Conservation (phyloP, 2,797 vertebrate genomes). For the Coregonus ussuriensis region DNA sequence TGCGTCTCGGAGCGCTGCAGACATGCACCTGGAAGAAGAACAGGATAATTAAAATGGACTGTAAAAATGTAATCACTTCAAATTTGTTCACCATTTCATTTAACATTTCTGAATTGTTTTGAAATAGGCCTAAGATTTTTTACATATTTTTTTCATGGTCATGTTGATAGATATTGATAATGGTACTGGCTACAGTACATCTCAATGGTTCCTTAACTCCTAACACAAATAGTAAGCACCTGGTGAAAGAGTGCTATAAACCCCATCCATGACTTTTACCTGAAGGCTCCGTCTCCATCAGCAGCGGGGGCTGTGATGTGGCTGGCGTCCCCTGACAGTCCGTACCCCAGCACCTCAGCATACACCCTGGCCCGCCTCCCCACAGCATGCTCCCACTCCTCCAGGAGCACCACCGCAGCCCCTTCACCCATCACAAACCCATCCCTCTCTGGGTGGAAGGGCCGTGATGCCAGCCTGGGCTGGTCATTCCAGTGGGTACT, state of each 20-base stretch:
- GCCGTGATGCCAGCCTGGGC: slow-evolving; percentile 85
- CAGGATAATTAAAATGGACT: neutral
- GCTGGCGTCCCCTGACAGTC: slow-evolving; percentile 91
- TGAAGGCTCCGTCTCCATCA: slow-evolving; percentile 91
- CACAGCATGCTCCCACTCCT: slow-evolving; percentile 82
- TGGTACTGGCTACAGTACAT: neutral
- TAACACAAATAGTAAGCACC: too few species aligned
- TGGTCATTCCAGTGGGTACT: slow-evolving; percentile 85
- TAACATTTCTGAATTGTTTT: neutral
- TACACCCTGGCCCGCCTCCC: slow-evolving; percentile 86
- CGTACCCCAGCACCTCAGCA: slow-evolving; percentile 93
- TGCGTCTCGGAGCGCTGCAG: slow-evolving; percentile 85
- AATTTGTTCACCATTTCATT: neutral
- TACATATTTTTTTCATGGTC: neutral
- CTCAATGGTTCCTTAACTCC: neutral
- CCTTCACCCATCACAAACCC: slow-evolving; percentile 99
- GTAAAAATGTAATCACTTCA: neutral
- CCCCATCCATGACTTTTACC: slow-evolving; percentile 68
- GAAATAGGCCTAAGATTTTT: too few species aligned
- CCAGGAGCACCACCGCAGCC: slow-evolving; percentile 87
- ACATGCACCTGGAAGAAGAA: slow-evolving; percentile 84
- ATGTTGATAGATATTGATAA: neutral
- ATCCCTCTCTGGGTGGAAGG: slow-evolving; percentile 90
- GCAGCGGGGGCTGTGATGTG: slow-evolving; percentile 93
- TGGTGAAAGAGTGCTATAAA: neutral